Conservation (phyloP, 2,888 invertebrate genomes). For the Trisateles emortualis region DNA sequence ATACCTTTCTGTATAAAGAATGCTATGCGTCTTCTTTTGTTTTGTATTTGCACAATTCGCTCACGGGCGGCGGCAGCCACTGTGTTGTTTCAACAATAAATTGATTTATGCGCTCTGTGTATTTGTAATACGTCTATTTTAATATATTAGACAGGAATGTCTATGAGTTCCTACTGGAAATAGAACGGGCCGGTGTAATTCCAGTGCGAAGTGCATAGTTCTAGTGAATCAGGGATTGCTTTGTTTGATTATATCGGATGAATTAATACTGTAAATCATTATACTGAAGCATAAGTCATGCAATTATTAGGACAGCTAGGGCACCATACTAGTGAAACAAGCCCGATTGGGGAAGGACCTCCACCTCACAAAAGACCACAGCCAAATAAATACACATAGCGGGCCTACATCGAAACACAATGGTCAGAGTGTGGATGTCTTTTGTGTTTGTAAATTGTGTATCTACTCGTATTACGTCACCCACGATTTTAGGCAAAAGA, state of each 20-base stretch:
- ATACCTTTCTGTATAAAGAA: neutral
- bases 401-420: too few species aligned
- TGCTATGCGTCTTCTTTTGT: constrained; percentile 7
- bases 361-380: too few species aligned
- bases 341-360: too few species aligned
- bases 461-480: too few species aligned
- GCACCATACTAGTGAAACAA: too few species aligned
- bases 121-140: constrained; percentile 53
- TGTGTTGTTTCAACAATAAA: constrained; percentile 50
- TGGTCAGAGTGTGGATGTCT: too few species aligned
- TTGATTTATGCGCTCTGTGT: constrained; percentile 49
- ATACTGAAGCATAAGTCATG: too few species aligned
- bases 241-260: constrained; percentile 24
- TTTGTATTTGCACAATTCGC: constrained; percentile 11
- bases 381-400: too few species aligned
- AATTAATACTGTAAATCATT: constrained; percentile 7
- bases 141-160: constrained; percentile 59
- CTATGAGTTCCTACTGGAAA: constrained; percentile 52
- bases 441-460: too few species aligned
- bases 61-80: neutral
- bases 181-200: constrained; percentile 51
- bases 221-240: constrained; percentile 37
- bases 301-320: too few species aligned
- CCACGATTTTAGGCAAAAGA: too few species aligned
- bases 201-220: constrained; percentile 42